phyloP scores from a whole-genome alignment of 2,888 invertebrate genomes.

The Agonum fuliginosum region DNA sequence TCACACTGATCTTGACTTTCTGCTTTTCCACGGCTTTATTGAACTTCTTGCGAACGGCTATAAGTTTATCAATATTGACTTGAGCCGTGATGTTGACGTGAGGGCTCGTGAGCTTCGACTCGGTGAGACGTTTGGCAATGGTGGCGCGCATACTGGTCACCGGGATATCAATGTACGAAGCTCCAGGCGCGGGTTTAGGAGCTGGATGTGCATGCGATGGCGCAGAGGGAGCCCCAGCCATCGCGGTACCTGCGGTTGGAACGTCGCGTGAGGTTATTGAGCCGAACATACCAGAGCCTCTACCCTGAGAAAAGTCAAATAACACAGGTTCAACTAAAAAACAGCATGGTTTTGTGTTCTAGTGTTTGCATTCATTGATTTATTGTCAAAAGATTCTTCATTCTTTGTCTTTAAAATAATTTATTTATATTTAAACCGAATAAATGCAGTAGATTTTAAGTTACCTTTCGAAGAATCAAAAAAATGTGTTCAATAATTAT shows the following conservation, averaged over 20 bases:
- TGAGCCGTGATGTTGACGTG: conserved; percentile 97
- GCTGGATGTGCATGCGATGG: conserved; percentile 68
- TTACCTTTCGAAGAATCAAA: no score
- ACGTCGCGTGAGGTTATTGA: conserved; percentile 90
- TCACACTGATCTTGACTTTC: conserved; percentile 91
- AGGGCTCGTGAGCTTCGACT: conserved; percentile 95
- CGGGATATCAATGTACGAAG: conserved; percentile 79
- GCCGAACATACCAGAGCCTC: conserved; percentile 88
- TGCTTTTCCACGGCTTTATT: conserved; percentile 88
- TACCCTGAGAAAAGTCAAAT: conserved; percentile 70
- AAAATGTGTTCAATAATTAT: no score
- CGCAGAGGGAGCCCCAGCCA: conserved; percentile 67
- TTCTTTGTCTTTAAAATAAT: no score
- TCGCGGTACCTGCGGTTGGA: conserved; percentile 63
- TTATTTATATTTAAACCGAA: no score
- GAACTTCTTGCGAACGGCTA: conserved; percentile 84
- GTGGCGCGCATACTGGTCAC: conserved; percentile 86
- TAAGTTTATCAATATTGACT: conserved; percentile 86
- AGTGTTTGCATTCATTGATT: no score
- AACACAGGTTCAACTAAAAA: no score
- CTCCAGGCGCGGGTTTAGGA: conserved; percentile 62
- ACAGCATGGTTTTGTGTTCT: no score
- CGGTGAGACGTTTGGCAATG: conserved; percentile 91
- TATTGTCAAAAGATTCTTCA: no score
- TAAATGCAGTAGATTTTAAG: conserved; percentile 26